phyloP scores from a whole-genome alignment of 2,113 vertebrate genomes.

The Nothoprocta pentlandii region DNA sequence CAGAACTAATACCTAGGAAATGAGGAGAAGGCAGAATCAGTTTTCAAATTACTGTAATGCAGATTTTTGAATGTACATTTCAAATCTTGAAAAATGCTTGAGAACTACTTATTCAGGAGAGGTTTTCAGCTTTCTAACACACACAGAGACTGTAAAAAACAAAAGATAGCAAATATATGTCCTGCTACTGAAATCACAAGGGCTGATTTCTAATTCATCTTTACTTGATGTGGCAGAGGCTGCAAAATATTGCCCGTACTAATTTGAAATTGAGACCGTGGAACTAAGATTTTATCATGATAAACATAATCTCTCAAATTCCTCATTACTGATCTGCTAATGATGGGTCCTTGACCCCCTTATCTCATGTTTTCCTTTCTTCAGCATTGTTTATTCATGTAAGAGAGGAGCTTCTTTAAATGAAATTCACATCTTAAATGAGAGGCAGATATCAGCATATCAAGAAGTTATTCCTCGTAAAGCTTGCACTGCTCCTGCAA shows the following conservation, averaged over 20 bases:
- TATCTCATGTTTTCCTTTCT: background rate
- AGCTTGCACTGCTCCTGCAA: background rate
- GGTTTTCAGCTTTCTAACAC: background rate
- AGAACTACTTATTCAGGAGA: background rate
- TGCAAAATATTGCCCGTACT: background rate
- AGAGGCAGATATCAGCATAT: background rate
- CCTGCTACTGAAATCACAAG: background rate
- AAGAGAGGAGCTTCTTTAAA: background rate
- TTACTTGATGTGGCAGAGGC: background rate
- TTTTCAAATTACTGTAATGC: background rate
- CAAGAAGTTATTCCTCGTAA: background rate
- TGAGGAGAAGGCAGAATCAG: background rate
- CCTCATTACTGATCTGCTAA: background rate
- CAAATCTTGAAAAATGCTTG: background rate
- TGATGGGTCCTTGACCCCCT: background rate
- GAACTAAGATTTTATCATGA: background rate
- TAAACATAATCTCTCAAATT: background rate
- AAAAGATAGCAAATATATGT: background rate
- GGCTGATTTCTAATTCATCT: background rate
- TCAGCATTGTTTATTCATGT: background rate
- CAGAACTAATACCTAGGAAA: background rate
- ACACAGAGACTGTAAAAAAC: background rate
- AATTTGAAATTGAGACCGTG: background rate
- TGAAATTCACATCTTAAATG: background rate
- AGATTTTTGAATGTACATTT: background rate